Percentiles rank a stretch among this genome's conserved stretches.
These are phyloP conservation scores for Thymelicus sylvestris DNA, from an alignment of 2,888 invertebrate genomes.

Conservation along the genomic window DNA sequence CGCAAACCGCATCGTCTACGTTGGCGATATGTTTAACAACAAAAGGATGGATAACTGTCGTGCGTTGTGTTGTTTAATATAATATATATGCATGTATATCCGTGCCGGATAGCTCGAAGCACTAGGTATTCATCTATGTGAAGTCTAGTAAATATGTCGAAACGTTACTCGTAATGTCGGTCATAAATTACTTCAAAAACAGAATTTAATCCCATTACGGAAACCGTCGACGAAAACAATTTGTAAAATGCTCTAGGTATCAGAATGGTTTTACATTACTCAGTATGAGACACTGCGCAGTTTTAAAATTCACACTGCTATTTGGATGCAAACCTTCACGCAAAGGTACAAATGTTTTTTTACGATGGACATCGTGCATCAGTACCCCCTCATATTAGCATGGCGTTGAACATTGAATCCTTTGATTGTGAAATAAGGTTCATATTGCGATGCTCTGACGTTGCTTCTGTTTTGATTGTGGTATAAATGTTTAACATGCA, in stretches of 20 bases:
- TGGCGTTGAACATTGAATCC: not conserved
- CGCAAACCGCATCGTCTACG: no score
- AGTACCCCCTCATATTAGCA: not conserved
- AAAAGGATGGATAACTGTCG: no score
- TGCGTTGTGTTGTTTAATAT: no score
- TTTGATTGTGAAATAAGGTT: not conserved
- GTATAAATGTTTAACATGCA: conserved; percentile 14
- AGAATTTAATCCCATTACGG: conserved; percentile 1
- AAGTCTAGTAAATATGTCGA: no score
- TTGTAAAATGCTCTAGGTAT: not conserved
- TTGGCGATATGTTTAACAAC: no score
- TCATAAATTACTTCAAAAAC: not conserved
- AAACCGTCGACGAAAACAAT: not conserved
- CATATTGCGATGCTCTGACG: not conserved
- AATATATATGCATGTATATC: no score
- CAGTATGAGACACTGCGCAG: not conserved
- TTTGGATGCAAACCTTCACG: not conserved
- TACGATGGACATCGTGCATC: not conserved
- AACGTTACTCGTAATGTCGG: no score
- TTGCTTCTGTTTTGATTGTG: conserved; percentile 7
- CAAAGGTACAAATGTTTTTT: not conserved
- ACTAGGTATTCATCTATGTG: no score
- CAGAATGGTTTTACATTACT: no score
- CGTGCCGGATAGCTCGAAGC: no score
- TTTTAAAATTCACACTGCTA: conserved; percentile 4